Base-by-base conservation (phyloP, 2,888 invertebrate genomes). In the Ceramica pisi region DNA sequence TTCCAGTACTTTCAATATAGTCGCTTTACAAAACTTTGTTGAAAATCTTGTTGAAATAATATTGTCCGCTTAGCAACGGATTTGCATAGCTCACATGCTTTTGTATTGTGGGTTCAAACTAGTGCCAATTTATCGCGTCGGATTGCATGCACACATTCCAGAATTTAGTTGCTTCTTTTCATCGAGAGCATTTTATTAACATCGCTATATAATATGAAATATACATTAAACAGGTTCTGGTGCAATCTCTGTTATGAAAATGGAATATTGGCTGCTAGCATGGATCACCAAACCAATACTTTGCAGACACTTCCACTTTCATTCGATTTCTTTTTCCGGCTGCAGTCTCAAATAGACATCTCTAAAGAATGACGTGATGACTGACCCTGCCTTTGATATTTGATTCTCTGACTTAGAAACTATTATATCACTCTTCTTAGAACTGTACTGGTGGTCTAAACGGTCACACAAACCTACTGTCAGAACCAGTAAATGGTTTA, bases 401-500 rank as follows among this genome's bases (percentile, higher is more conserved):
- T 41, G 41, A 67, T 69, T 68, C 50, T 71, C 23, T 31, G 50
- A n/a, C 67, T 6, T 46, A 6, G 16, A 62, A 48, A 31, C 46
- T 64, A 57, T 73, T 67, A 66, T 69, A 31, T 59, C 64, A 68
- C 31, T 38, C 35, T 78, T 76, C 80, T 66, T n/a, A 31, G 57
- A 72, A 80, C 78, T 59, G 57, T 68, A 59, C 59, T 53, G 68
- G 67, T 64, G 73, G 67, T 60, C 61, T 78, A 62, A 79, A 80
- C 74, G 73, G 71, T 61, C 60, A 76, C 67, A 80, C 60, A 76
- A 66, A 80, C 63, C 71, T 81, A 75, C 55, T 73, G 66, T 71
- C 67, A 55, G 76, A 75, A 59, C 68, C 65, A 68, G 78, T 82
- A 83, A 82, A 84, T 77, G 78, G 76, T 88, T 88, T 81, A 84